These are phyloP conservation scores for Synaphobranchus kaupii DNA, from an alignment of 2,797 vertebrate species.

Conservation along the genomic window DNA sequence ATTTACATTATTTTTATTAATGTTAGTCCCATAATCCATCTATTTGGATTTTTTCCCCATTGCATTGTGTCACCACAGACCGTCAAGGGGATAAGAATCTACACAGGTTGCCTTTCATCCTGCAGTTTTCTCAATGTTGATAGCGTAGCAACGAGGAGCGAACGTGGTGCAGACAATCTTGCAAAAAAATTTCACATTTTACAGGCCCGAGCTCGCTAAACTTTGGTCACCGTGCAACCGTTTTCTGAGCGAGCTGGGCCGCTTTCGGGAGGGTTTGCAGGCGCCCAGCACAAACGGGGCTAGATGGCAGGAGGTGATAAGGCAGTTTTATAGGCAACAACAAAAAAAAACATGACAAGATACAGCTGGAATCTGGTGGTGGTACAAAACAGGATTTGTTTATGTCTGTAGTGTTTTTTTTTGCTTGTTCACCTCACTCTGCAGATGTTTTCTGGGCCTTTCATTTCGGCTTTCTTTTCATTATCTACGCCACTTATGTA, in stretches of 20 bases:
- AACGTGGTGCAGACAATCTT: slow-evolving; percentile 55
- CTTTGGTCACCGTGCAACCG: slow-evolving; percentile 50
- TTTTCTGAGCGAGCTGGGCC: slow-evolving; percentile 45
- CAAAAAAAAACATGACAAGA: slow-evolving; percentile 45
- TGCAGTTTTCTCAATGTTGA: slow-evolving; percentile 34
- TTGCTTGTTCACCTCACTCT: slow-evolving; percentile 57
- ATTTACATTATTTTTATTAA: neutral
- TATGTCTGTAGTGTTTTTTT: slow-evolving; percentile 38
- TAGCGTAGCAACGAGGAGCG: slow-evolving; percentile 47
- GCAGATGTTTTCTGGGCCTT: slow-evolving; percentile 53
- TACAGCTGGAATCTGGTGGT: slow-evolving; percentile 62
- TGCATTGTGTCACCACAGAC: neutral
- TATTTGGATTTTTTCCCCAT: too few species aligned
- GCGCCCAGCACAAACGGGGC: slow-evolving; percentile 57
- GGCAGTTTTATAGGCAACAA: slow-evolving; percentile 47
- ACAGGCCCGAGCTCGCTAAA: slow-evolving; percentile 58
- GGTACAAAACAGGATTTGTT: slow-evolving; percentile 63
- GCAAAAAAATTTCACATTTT: slow-evolving; percentile 56
- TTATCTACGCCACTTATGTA: slow-evolving; percentile 51
- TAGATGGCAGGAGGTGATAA: slow-evolving; percentile 64
- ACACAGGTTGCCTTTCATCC: slow-evolving; percentile 28
- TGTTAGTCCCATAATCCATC: neutral
- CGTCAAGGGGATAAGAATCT: slow-evolving; percentile 62
- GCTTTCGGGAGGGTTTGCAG: slow-evolving; percentile 57
- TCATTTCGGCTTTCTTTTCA: slow-evolving; percentile 47